Base-by-base conservation (phyloP, 1,140 invertebrate species). In the Acromyrmex echinatior region DNA sequence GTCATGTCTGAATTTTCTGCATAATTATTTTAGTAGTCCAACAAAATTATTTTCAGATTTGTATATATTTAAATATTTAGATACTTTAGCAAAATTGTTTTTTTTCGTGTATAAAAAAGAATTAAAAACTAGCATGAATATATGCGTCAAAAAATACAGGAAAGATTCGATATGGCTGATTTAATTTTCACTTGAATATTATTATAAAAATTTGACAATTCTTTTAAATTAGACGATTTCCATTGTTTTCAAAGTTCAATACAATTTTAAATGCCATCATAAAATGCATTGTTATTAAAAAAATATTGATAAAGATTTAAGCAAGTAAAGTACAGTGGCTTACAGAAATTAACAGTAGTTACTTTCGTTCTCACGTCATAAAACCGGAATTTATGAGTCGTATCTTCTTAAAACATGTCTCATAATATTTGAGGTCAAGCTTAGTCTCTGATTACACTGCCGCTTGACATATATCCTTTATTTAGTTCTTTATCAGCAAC, bases 401-500 rank as follows among this genome's bases (percentile, higher is more conserved):
- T 51, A 14, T 49, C 10, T 51, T 16, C 18, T 62, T 56, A 60
- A 74, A 60, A 62, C 79, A 25, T n/a, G 68, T 74, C 39, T 28
- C 60, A 12, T 21, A 45, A 84, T 82, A 25, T 62, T 53, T 39
- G 35, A 56, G 35, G 14, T 10, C 35, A 6, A 49, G 53, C 35
- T 25, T 74, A 35, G 62, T 84, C 70, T 62, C 25, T 63, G 56
- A 74, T 84, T 62, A 84, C 25, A 18, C 39, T 68, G 35, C 73
- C 28, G 65, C 79, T 21, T 73, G 56, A 84, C 45, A n/a, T 62
- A 60, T 18, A 74, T 62, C 31, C 70, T 74, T 21, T 14, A 35
- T 62, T 74, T 49, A 62, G 70, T 84, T 84, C 39, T 74, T 39
- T 84, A 84, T 84, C 80, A 84, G 39, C 35, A 39, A 6, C 21